Base-by-base conservation (phyloP, 1,140 invertebrate genomes). In the Zaprionus ornatus region DNA sequence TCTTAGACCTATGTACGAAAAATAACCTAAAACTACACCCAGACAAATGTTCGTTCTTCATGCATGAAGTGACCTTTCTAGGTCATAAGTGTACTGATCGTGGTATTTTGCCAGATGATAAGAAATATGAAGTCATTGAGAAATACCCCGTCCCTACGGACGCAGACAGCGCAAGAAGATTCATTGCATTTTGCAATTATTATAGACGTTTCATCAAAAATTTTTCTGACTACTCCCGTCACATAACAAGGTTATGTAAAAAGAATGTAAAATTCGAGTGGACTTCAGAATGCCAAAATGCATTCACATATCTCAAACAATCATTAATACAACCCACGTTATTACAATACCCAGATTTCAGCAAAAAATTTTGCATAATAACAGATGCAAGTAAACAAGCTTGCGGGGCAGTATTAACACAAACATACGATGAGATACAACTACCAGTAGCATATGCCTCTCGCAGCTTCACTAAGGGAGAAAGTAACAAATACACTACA, bases 271-370 rank as follows among this genome's bases (percentile, higher is more conserved):
- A 19, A 9, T 91, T 86, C 59, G 12, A 66, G 45, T 88, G 74
- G 74, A 70, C 37, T 9, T 4, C 65, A 3, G 68, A 81, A 65
- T 78, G 80, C 42, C 57, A 91, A 74, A 52, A 74, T 1, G 59
- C 80, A 19, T 90, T 91, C 57, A 50, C 90, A 56, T 66, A 29
- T 19, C 62, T 82, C 9, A 90, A 86, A 79, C 25, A 63, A 19
- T 25, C 52, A 64, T 48, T 92, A 19, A 80, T 71, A 23, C 54
- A 67, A 32, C 74, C 81, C 63, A 83, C 77, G 9, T 77, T 92
- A 3, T 48, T 93, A 35, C 79, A 90, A 77, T 93, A 92, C 40
- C 91, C 90, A 4, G 90, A 93, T 71, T 92, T 93, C 68, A 59
- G 1, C 12, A 90, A 92, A 62, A 19, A 72, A 67, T 72, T 73